Evolutionary conservation across 2,888 invertebrate species (phyloP).

Genomic region (Troides aeacus): DNA sequence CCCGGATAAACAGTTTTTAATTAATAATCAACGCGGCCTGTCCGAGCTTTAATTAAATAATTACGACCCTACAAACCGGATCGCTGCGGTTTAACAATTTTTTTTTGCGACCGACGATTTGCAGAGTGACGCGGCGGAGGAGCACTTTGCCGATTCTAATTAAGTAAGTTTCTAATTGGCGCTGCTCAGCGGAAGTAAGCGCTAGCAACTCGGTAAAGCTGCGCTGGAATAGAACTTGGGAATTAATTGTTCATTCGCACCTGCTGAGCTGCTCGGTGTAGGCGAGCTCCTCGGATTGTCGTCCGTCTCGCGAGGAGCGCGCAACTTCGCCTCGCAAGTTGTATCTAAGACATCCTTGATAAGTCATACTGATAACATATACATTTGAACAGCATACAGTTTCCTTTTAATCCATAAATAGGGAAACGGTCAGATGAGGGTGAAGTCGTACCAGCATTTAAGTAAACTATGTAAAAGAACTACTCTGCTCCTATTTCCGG

Average conservation of each 20-base stretch:
- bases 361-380: too few relatives aligned
- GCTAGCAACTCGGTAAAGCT: slow-evolving; percentile 1
- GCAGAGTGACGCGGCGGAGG: background rate
- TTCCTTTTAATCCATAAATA: too few relatives aligned
- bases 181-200: slow-evolving; percentile 6
- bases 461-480: too few relatives aligned
- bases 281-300: too few relatives aligned
- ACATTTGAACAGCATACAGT: too few relatives aligned
- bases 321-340: too few relatives aligned
- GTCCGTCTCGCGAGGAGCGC: too few relatives aligned
- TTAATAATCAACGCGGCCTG: slow-evolving; percentile 43
- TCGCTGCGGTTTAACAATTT: slow-evolving; percentile 4
- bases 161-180: slow-evolving; percentile 25
- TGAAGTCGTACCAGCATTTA: too few relatives aligned
- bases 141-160: slow-evolving; percentile 8
- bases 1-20: slow-evolving; percentile 42
- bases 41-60: slow-evolving; percentile 43
- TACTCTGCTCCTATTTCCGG: too few relatives aligned
- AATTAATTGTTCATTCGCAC: slow-evolving; percentile 24
- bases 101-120: background rate
- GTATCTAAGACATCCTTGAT: too few relatives aligned
- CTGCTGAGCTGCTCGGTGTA: background rate
- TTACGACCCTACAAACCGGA: slow-evolving; percentile 9
- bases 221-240: slow-evolving; percentile 18
- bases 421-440: too few relatives aligned